These are phyloP conservation scores for Syrmaticus mikado DNA, from an alignment of 2,113 vertebrate genomes.

Conservation along the genomic window DNA sequence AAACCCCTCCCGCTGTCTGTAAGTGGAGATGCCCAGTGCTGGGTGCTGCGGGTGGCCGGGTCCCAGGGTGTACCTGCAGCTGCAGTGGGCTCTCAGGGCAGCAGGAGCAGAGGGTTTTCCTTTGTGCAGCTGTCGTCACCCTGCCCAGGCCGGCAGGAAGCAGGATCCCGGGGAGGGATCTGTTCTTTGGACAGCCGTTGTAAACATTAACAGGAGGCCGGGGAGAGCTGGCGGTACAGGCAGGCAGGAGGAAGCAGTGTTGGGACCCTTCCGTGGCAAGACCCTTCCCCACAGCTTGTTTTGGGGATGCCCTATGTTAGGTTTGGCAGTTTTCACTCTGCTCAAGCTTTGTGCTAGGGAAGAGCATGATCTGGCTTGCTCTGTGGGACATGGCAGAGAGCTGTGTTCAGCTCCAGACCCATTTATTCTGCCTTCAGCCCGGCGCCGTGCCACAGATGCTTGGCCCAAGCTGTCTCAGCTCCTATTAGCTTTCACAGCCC, in stretches of 20 bases:
- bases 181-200: slow-evolving; percentile 49
- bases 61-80: not conserved
- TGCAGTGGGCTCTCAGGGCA: not conserved
- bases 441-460: not conserved
- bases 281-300: fast-evolving
- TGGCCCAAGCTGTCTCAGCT: not conserved
- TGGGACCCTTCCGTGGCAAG: not conserved
- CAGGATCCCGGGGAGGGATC: not conserved
- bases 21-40: not conserved
- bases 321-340: not conserved
- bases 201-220: slow-evolving; percentile 68
- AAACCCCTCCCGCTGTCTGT: not conserved
- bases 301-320: not conserved
- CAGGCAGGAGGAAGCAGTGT: not conserved
- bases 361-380: fast-evolving
- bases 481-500: not conserved
- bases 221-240: fast-evolving
- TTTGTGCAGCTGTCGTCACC: fast-evolving
- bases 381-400: not conserved
- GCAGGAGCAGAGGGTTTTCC: not conserved
- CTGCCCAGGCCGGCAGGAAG: not conserved
- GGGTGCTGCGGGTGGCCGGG: not conserved
- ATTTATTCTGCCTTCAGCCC: not conserved
- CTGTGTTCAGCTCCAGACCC: not conserved
- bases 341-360: not conserved